Evolutionary conservation across 1,140 invertebrate species (phyloP), one percentile per base, ranked within the genome.

Genomic region (Charaxes varanes): DNA sequence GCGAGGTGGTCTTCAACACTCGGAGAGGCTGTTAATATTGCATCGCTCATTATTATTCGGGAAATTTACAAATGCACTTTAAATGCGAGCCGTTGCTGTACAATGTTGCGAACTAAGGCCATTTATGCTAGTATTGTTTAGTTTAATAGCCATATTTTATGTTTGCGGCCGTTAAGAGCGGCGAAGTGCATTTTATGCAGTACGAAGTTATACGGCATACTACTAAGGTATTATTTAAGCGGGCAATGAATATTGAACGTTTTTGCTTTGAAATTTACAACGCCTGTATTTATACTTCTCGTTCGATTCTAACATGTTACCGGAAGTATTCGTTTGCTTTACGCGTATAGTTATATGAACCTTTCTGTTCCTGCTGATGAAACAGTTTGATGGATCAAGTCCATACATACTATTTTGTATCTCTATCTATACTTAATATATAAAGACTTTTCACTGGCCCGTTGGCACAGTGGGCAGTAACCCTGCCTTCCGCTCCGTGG

Each of bases 61-160:
- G 42, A 54, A 49, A 54, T 57, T 44, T 49, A 50, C 45, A 15
- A 53, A 43, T 36, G 28, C 41, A 41, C 32, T 53, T 54, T 53
- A 48, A 60, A 41, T 22, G 41, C 51, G 37, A 48, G 34, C 22
- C 30, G 24, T 42, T 33, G 38, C 38, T 21, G 42, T 43, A 65
- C 62, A 65, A 54, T 54, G 54, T 62, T 44, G 42, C 43, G 46
- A 50, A 62, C 58, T 62, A 65, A 54, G 49, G 44, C 33, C 35
- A 42, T 59, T 59, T 62, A 53, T 51, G 49, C 45, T 47, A 28
- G 48, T 48, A 62, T 65, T 65, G 62, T 62, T 65, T 57, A 59
- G 52, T 51, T 62, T 65, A 59, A 62, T 56, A 45, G 54, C 46
- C 54, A 52, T 54, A 62, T 62, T 65, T 65, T 61, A 65, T 59